Percentiles rank a stretch among this genome's conserved stretches.
These are phyloP conservation scores for Onychorhynchus coronatus DNA, from an alignment of 2,113 vertebrate genomes.

Conservation along the genomic window DNA sequence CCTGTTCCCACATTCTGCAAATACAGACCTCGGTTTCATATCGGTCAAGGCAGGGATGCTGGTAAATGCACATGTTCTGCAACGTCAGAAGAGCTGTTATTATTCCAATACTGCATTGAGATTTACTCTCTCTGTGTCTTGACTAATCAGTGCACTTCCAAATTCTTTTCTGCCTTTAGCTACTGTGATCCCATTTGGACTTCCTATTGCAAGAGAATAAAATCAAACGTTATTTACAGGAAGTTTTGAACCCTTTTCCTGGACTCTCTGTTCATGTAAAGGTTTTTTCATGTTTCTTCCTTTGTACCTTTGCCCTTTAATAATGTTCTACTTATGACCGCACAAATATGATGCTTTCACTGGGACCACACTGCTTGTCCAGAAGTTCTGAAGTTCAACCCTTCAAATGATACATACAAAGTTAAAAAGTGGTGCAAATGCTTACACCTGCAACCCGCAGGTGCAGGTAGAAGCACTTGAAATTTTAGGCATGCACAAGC, in stretches of 20 bases:
- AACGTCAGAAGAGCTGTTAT: neutral
- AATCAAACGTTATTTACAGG: neutral
- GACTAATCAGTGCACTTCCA: neutral
- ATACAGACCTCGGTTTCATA: neutral
- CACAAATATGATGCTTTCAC: neutral
- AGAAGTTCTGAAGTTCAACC: neutral
- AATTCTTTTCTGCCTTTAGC: neutral
- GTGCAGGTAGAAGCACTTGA: neutral
- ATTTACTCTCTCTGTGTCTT: neutral
- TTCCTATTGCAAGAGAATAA: neutral
- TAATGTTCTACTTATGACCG: neutral
- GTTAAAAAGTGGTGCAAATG: neutral
- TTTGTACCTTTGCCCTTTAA: neutral
- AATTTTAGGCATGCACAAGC: neutral
- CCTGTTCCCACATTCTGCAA: neutral
- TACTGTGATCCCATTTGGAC: neutral
- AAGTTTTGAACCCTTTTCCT: neutral
- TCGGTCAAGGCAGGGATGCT: neutral
- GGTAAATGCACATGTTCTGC: neutral
- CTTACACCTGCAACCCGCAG: neutral
- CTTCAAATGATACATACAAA: neutral
- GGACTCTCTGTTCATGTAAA: neutral
- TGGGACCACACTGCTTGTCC: neutral
- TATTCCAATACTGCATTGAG: neutral
- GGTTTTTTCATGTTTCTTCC: neutral